Evolutionary conservation across 1,140 invertebrate species (phyloP).

Genomic region (Doryteuthis pealeii): DNA sequence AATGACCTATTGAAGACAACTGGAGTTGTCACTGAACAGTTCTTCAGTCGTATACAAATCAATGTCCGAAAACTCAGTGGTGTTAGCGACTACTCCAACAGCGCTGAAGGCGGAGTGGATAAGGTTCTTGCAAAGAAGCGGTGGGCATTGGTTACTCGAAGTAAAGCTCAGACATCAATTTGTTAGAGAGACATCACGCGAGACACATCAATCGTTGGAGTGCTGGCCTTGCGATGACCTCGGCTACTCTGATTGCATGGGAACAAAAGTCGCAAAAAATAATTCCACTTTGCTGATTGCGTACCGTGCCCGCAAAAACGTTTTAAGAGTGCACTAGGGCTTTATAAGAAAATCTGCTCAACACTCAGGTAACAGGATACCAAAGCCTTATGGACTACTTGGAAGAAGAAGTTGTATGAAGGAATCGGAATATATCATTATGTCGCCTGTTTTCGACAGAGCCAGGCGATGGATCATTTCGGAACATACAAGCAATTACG

Average conservation of each 20-base stretch:
- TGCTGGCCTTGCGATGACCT: conserved; percentile 87
- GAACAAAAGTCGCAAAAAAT: conserved; percentile 67
- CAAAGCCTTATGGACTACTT: conserved; percentile 82
- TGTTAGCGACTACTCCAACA: conserved; percentile 94
- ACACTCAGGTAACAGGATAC: conserved; percentile 70
- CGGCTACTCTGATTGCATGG: conserved; percentile 91
- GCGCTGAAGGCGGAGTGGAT: conserved; percentile 87
- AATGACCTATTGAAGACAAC: conserved; percentile 76
- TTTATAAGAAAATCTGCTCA: conserved; percentile 48
- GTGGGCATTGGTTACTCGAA: conserved; percentile 84
- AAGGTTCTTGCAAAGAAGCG: conserved; percentile 86
- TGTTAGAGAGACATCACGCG: too few species aligned
- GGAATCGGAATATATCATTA: conserved; percentile 87
- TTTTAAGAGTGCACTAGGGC: conserved; percentile 70
- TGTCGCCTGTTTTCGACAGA: conserved; percentile 86
- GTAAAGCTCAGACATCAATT: too few species aligned
- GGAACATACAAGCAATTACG: conserved; percentile 80
- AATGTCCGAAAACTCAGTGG: conserved; percentile 84
- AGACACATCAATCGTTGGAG: conserved; percentile 84
- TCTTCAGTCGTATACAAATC: conserved; percentile 51
- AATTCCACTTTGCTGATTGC: conserved; percentile 89
- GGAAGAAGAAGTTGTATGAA: conserved; percentile 81
- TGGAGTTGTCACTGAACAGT: conserved; percentile 54
- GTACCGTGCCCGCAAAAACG: conserved; percentile 79
- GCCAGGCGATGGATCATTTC: conserved; percentile 79